These are phyloP conservation scores for Drosophila siamana DNA, from an alignment of 2,888 invertebrate genomes.

Conservation along the genomic window DNA sequence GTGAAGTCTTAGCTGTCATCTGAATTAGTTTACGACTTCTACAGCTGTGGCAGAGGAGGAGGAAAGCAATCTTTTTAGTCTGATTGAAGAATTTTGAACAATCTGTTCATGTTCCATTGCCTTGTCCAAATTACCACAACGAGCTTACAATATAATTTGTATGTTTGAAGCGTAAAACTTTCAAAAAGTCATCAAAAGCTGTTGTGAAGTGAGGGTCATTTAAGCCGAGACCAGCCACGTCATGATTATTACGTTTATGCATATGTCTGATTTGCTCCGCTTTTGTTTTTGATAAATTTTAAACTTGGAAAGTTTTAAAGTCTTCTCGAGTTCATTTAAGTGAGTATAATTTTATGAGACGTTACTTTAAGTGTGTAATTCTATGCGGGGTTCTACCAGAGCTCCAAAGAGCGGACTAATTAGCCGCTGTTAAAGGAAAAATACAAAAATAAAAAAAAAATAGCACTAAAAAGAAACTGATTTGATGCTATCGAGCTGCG, in stretches of 20 bases:
- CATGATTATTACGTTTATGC: slow-evolving; percentile 45
- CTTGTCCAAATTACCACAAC: slow-evolving; percentile 31
- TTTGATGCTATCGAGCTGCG: slow-evolving; percentile 72
- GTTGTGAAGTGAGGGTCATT: slow-evolving; percentile 63
- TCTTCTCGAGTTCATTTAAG: slow-evolving; percentile 52
- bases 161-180: slow-evolving; percentile 67
- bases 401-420: slow-evolving; percentile 53
- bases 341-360: slow-evolving; percentile 56
- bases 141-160: slow-evolving; percentile 61
- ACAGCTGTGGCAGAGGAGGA: background rate
- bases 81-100: slow-evolving; percentile 41
- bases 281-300: slow-evolving; percentile 6
- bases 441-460: slow-evolving; percentile 45
- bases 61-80: slow-evolving; percentile 3
- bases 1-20: no score
- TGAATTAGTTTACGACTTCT: background rate
- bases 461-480: slow-evolving; percentile 71
- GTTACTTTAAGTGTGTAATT: slow-evolving; percentile 46
- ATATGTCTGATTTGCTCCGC: slow-evolving; percentile 36
- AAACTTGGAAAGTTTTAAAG: slow-evolving; percentile 55
- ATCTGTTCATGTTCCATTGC: slow-evolving; percentile 56
- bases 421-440: slow-evolving; percentile 61
- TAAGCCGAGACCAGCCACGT: slow-evolving; percentile 37
- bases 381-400: slow-evolving; percentile 17
- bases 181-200: slow-evolving; percentile 78